Conservation (phyloP, 2,113 vertebrate genomes). For the Bombycilla garrulus region DNA sequence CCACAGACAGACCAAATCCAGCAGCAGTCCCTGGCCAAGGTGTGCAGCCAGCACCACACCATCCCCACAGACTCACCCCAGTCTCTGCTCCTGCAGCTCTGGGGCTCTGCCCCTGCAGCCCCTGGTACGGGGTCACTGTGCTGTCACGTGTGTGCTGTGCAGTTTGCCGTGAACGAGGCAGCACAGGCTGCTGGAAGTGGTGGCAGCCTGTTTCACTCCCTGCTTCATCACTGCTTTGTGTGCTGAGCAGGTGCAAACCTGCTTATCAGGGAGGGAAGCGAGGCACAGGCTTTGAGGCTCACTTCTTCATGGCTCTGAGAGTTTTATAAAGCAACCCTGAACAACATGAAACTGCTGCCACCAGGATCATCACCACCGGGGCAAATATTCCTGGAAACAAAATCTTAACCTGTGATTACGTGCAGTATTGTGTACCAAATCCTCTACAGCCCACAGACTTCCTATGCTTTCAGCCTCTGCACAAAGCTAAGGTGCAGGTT, state of each 20-base stretch:
- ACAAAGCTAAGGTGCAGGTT: neutral
- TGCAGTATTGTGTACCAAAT: neutral
- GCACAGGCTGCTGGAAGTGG: neutral
- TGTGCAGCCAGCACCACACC: neutral
- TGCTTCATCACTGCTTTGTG: neutral
- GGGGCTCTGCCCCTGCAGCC: neutral
- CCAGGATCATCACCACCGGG: neutral
- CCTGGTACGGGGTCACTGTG: fast-evolving
- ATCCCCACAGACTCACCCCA: neutral
- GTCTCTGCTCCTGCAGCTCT: neutral
- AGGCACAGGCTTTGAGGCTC: neutral
- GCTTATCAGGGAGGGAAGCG: fast-evolving
- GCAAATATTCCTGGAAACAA: neutral
- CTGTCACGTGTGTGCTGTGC: neutral
- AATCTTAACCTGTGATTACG: neutral
- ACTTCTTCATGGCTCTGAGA: neutral
- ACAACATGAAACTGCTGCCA: neutral
- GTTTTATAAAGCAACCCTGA: neutral
- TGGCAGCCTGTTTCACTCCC: neutral
- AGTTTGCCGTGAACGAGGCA: fast-evolving
- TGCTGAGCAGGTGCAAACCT: neutral
- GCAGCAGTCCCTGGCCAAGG: neutral
- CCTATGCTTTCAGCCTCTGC: neutral
- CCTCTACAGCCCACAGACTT: neutral
- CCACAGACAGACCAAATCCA: neutral